A percentile compares a stretch with the other conserved stretches of the same genome.
Evolutionary conservation across 2,888 invertebrate genomes (phyloP).

Genomic region (Furcula furcula): DNA sequence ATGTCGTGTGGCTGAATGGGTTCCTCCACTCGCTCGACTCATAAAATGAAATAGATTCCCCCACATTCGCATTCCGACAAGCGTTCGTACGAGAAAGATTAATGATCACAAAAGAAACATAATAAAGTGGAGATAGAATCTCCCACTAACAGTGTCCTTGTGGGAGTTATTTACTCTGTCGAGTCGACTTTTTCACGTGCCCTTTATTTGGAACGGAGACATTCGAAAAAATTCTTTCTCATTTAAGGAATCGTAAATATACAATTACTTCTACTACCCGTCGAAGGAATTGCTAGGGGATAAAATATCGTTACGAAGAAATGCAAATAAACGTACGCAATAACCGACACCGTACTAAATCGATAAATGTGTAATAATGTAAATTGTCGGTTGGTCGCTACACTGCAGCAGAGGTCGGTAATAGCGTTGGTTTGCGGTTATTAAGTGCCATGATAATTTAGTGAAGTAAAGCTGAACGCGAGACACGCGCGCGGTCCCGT

Average conservation of each 20-base stretch:
- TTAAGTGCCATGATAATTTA: constrained; percentile 41
- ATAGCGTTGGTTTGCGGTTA: constrained; percentile 33
- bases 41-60: constrained; percentile 82
- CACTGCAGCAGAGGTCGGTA: constrained; percentile 27
- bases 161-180: constrained; percentile 77
- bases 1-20: constrained; percentile 77
- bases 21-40: constrained; percentile 76
- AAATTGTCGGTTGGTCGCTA: constrained; percentile 15
- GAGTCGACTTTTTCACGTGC: constrained; percentile 74
- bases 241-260: constrained; percentile 23
- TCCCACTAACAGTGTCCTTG: constrained; percentile 81
- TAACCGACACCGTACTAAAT: constrained; percentile 49
- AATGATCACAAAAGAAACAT: constrained; percentile 83
- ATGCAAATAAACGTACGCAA: constrained; percentile 39
- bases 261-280: constrained; percentile 16
- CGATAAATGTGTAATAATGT: constrained; percentile 36
- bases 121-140: constrained; percentile 81
- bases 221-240: constrained; percentile 41
- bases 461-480: constrained; percentile 17
- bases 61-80: constrained; percentile 82
- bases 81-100: constrained; percentile 82
- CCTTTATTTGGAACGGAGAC: constrained; percentile 58
- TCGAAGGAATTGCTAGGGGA: constrained; percentile 3
- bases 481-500: constrained; percentile 28
- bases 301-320: constrained; percentile 21